Conservation (phyloP, 2,113 vertebrate genomes). For the Tauraco erythrolophus region DNA sequence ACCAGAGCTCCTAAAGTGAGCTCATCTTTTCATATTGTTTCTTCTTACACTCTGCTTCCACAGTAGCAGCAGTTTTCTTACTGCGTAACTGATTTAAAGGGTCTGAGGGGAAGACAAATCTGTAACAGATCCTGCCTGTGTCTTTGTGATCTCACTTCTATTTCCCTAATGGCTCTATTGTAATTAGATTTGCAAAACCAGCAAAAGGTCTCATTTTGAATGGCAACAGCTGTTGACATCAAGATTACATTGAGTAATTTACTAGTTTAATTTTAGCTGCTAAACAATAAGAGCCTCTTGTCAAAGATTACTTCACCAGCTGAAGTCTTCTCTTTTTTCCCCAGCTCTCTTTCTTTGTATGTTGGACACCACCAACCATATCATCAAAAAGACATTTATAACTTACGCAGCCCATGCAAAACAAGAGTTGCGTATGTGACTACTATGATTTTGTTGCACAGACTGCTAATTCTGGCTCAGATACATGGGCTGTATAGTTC, state of each 20-base stretch:
- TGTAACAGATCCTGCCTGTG: conserved; percentile 29
- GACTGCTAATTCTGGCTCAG: not conserved
- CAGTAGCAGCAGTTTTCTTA: not conserved
- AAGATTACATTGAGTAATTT: conserved; percentile 83
- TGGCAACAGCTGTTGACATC: conserved; percentile 85
- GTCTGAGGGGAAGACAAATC: conserved; percentile 47
- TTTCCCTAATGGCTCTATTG: conserved; percentile 77
- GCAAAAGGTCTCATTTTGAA: conserved; percentile 84
- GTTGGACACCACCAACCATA: not conserved
- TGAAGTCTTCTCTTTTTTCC: conserved; percentile 13
- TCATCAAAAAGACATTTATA: not conserved
- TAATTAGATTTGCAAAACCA: conserved; percentile 85
- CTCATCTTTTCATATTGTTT: not conserved
- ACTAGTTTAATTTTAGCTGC: conserved; percentile 81
- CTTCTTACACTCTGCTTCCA: not conserved
- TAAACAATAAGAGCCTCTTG: conserved; percentile 74
- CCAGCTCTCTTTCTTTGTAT: not conserved
- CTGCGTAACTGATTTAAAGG: conserved; percentile 55
- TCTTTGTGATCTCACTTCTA: conserved; percentile 70
- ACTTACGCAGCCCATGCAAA: not conserved
- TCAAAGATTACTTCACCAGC: conserved; percentile 50
- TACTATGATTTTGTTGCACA: not conserved
- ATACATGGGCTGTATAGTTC: not conserved
- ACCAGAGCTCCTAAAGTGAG: not conserved
- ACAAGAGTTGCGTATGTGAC: not conserved